These are phyloP conservation scores for Nyctereutes procyonoides DNA, from an alignment of 2,113 vertebrate genomes.

Conservation along the genomic window DNA sequence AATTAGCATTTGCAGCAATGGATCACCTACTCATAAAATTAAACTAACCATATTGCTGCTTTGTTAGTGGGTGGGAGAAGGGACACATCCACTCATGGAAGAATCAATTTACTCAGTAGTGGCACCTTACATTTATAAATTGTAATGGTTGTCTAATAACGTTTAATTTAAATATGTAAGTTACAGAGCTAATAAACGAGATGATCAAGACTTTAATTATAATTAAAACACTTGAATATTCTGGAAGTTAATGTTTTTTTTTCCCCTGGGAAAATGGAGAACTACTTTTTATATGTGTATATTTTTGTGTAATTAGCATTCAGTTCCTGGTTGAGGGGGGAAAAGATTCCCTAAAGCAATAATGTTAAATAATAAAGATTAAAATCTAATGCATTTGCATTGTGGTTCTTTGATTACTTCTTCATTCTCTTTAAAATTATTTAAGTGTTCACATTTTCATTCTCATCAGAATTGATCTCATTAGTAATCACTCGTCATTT, in stretches of 20 bases:
- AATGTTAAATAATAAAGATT: constrained; percentile 85
- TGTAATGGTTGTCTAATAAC: constrained; percentile 73
- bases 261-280: constrained; percentile 82
- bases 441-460: neutral
- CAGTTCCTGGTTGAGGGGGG: constrained; percentile 83
- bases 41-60: constrained; percentile 80
- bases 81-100: constrained; percentile 62
- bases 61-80: constrained; percentile 74
- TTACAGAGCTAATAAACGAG: constrained; percentile 82
- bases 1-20: constrained; percentile 29
- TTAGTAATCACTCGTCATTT: neutral
- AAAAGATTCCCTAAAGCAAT: constrained; percentile 81
- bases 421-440: constrained; percentile 67
- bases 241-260: constrained; percentile 84
- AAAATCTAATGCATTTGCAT: constrained; percentile 72
- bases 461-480: neutral
- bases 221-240: constrained; percentile 87
- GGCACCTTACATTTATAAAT: constrained; percentile 77
- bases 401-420: constrained; percentile 69
- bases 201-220: constrained; percentile 79
- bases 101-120: constrained; percentile 73
- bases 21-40: constrained; percentile 71
- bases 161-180: constrained; percentile 82
- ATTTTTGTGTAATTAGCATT: constrained; percentile 89
- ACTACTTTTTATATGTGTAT: constrained; percentile 86